Evolutionary conservation across 2,797 vertebrate species (phyloP), one percentile per base, ranked within the genome.

Genomic region (Balearica regulorum): DNA sequence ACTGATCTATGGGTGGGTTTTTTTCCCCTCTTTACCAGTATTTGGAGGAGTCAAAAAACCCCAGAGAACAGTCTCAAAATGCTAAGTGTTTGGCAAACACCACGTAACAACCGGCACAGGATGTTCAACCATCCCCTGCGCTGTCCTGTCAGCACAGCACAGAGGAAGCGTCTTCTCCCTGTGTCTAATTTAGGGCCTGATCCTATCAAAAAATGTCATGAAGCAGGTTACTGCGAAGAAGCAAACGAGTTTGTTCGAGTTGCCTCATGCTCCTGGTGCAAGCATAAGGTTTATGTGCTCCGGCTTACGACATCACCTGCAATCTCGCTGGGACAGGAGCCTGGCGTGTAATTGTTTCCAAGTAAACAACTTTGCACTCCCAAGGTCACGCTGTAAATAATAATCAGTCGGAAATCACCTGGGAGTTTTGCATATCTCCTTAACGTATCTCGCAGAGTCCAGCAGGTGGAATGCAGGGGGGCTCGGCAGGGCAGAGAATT

Each of bases 241-340:
- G 60, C 24, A 19, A 64, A 66, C 1, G n/a, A 85, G 57, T 54
- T 64, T 0, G 5, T 33, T 18, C 0, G 6, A 16, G 73, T 93
- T 96, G 94, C 93, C 62, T 95, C 94, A 96, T 1, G 55, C 37
- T 8, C 4, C 69, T 84, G 90, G 83, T 87, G 79, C 69, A 93
- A 91, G 39, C 60, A 2, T 0, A 28, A 76, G 68, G 17, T 62
- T 87, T 87, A 88, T 39, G 33, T 49, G 78, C 54, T 64, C 28
- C 1, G 4, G 24, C 51, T 96, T 97, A 9, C 93, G 9, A 48
- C 90, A 96, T 48, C 44, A 5, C 48, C 8, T 65, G 83, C 66
- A 61, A 90, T 86, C 62, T 73, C 49, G 21, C 54, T 4, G 61
- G 83, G 68, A 11, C 14, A 6, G 76, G 60, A 82, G 29, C 49